phyloP scores from a whole-genome alignment of 2,888 invertebrate genomes.

The Empis livida region DNA sequence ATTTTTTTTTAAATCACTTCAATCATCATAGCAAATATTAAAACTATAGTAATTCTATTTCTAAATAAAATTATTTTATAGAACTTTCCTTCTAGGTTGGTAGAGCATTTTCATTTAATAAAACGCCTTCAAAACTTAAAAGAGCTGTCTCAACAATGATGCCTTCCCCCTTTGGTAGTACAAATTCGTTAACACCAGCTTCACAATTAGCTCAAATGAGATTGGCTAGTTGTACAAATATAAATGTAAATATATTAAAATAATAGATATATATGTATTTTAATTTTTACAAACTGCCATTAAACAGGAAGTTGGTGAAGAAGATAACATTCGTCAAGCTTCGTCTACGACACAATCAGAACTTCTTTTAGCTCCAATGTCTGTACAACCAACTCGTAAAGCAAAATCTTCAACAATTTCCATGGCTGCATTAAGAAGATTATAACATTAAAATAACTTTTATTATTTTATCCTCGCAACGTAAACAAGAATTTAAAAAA shows the following conservation, averaged over 20 bases:
- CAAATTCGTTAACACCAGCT: slow-evolving; percentile 68
- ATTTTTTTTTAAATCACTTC: too few relatives aligned
- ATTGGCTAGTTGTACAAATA: slow-evolving; percentile 73
- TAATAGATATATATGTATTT: background rate
- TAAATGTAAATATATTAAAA: slow-evolving; percentile 46
- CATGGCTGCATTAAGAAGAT: slow-evolving; percentile 48
- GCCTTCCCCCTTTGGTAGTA: slow-evolving; percentile 77
- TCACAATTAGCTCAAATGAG: slow-evolving; percentile 76
- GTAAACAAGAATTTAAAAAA: too few relatives aligned
- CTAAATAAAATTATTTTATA: too few relatives aligned
- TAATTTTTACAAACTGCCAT: slow-evolving; percentile 9
- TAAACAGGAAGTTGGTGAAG: slow-evolving; percentile 60
- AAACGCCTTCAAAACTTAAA: slow-evolving; percentile 86
- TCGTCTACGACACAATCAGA: slow-evolving; percentile 40
- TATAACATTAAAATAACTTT: slow-evolving; percentile 3
- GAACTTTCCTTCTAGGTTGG: slow-evolving; percentile 47
- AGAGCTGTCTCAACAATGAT: slow-evolving; percentile 91
- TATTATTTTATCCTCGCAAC: too few relatives aligned
- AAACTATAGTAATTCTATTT: too few relatives aligned
- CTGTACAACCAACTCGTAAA: slow-evolving; percentile 75
- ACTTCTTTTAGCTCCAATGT: slow-evolving; percentile 62
- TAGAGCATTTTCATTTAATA: slow-evolving; percentile 89
- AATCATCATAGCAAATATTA: too few relatives aligned
- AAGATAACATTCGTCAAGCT: slow-evolving; percentile 24
- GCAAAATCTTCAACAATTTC: slow-evolving; percentile 51